phyloP scores from a whole-genome alignment of 2,888 invertebrate species.

The Hyppa rectilinea region DNA sequence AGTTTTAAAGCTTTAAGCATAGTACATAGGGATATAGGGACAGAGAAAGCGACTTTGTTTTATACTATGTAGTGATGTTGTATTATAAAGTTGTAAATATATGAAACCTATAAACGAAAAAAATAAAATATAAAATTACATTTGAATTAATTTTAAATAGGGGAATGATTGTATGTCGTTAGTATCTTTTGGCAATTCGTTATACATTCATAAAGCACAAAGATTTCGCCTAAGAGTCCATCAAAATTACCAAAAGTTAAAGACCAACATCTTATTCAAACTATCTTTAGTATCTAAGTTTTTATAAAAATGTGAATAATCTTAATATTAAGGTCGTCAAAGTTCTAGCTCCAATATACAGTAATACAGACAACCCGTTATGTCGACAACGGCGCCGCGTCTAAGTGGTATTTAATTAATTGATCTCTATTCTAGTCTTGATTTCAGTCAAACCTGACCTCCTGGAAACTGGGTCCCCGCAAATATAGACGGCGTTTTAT shows the following conservation, averaged over 20 bases:
- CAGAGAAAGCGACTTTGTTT: too few species aligned
- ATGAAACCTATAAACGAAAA: too few species aligned
- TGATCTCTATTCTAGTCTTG: not conserved
- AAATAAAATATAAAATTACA: too few species aligned
- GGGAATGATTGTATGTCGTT: too few species aligned
- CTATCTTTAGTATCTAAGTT: not conserved
- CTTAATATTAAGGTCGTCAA: not conserved
- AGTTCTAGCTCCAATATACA: not conserved
- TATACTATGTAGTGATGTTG: too few species aligned
- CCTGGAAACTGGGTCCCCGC: slow-evolving; percentile 21
- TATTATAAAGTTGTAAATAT: too few species aligned
- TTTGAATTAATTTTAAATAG: too few species aligned
- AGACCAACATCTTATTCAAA: not conserved
- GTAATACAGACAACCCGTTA: not conserved
- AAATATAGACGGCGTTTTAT: slow-evolving; percentile 21
- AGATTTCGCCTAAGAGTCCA: not conserved
- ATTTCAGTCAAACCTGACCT: slow-evolving; percentile 29
- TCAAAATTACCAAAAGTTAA: not conserved
- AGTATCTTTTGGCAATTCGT: too few species aligned
- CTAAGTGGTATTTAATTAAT: not conserved
- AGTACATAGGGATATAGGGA: too few species aligned
- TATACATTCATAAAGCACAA: not conserved
- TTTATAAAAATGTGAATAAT: not conserved
- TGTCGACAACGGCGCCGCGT: not conserved
- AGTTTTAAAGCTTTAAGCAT: too few species aligned